Percentiles rank a stretch among this genome's conserved stretches.
These are phyloP conservation scores for Saccostrea glomerata DNA, from an alignment of 1,140 invertebrate species.

Conservation along the genomic window DNA sequence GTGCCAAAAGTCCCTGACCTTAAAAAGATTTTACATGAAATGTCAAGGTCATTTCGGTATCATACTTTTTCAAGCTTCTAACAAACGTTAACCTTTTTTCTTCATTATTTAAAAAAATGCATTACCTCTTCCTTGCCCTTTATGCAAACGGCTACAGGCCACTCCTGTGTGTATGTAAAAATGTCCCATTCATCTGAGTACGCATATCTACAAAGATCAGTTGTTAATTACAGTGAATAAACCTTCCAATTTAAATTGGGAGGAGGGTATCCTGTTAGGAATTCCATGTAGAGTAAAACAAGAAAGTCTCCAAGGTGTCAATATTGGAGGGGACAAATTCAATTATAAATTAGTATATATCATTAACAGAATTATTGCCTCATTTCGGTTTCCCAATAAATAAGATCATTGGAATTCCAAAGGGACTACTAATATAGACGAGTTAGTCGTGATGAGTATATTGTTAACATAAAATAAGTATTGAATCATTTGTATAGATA, in stretches of 20 bases:
- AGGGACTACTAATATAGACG: not conserved
- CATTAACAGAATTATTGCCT: not conserved
- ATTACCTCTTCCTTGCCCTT: constrained; percentile 41
- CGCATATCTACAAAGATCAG: not conserved
- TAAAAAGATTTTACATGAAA: too few species aligned
- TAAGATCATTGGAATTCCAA: not conserved
- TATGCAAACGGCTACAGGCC: constrained; percentile 48
- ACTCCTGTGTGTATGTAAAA: constrained; percentile 48
- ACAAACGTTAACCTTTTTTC: too few species aligned
- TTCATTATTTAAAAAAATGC: too few species aligned
- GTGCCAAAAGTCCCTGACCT: too few species aligned
- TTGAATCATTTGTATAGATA: not conserved
- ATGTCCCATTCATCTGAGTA: constrained; percentile 44
- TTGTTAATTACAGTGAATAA: not conserved
- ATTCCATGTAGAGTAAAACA: not conserved
- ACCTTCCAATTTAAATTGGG: not conserved
- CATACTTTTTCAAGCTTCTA: too few species aligned
- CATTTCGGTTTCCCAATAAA: not conserved
- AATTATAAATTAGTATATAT: not conserved
- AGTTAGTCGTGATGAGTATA: not conserved
- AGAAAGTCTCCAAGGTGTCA: not conserved
- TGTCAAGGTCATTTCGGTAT: too few species aligned
- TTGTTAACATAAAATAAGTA: not conserved
- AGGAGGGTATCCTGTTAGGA: too few species aligned
- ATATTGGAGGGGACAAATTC: too few species aligned